Evolutionary conservation across 2,888 invertebrate genomes (phyloP).

Genomic region (Notodonta dromedarius): DNA sequence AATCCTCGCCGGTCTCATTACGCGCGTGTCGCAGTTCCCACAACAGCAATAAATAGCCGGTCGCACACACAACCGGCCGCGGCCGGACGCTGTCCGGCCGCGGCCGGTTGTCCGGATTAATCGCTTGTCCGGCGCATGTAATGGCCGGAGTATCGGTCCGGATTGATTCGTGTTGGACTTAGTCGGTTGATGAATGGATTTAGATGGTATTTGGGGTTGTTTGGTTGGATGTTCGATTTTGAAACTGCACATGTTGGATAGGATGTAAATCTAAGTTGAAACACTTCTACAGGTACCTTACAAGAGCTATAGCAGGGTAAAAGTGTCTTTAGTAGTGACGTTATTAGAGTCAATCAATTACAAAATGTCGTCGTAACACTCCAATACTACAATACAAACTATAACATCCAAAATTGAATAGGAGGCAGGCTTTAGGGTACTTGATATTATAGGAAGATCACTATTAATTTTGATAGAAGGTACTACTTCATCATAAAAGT

Average conservation of each 20-base stretch:
- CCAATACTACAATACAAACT: background rate
- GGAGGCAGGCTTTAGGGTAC: too few relatives aligned
- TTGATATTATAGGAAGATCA: too few relatives aligned
- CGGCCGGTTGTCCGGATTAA: constrained; percentile 6
- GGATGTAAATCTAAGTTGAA: background rate
- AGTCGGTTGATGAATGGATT: constrained; percentile 4
- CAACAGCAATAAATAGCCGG: constrained; percentile 5
- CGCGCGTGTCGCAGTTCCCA: constrained; percentile 2
- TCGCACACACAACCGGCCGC: constrained; percentile 1
- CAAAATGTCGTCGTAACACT: too few relatives aligned
- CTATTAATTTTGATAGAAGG: too few relatives aligned
- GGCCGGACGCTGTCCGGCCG: background rate
- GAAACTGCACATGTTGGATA: background rate
- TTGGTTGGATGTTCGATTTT: background rate
- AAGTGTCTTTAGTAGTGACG: background rate
- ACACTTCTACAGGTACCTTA: too few relatives aligned
- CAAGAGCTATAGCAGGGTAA: background rate
- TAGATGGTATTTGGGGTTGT: background rate
- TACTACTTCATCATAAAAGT: too few relatives aligned
- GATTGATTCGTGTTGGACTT: constrained; percentile 7
- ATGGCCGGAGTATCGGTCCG: constrained; percentile 4
- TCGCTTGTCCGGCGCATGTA: constrained; percentile 4
- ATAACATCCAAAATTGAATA: background rate
- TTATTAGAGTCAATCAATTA: background rate
- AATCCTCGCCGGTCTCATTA: background rate